Evolutionary conservation across 2,888 invertebrate genomes (phyloP).

Genomic region (Drosophila trichaetosa): DNA sequence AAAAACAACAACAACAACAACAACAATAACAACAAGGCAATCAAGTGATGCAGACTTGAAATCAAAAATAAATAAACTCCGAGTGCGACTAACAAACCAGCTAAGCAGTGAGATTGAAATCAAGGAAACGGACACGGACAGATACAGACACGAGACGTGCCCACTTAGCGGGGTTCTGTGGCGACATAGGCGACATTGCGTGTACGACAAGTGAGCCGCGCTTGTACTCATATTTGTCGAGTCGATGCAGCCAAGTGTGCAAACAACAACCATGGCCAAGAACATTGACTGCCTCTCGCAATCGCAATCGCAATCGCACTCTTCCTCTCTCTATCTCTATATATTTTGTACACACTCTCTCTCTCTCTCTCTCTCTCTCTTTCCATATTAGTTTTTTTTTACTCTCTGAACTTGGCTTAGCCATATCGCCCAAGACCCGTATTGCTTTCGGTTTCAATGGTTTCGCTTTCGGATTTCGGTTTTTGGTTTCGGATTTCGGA

Average conservation of each 20-base stretch:
- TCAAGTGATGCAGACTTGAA: slow-evolving; percentile 59
- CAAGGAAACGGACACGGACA: slow-evolving; percentile 68
- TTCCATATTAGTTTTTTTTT: neutral
- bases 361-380: neutral
- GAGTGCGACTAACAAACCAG: slow-evolving; percentile 33
- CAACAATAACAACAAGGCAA: slow-evolving; percentile 53
- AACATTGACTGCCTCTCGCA: slow-evolving; percentile 52
- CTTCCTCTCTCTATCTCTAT: slow-evolving; percentile 4
- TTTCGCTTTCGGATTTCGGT: slow-evolving; percentile 35
- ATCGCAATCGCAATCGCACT: neutral
- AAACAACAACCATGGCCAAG: slow-evolving; percentile 78
- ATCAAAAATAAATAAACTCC: slow-evolving; percentile 19
- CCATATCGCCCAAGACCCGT: slow-evolving; percentile 26
- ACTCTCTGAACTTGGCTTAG: slow-evolving; percentile 71
- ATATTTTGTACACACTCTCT: neutral
- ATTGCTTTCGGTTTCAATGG: slow-evolving; percentile 40
- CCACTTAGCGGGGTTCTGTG: slow-evolving; percentile 57
- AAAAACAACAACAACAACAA: slow-evolving; percentile 7
- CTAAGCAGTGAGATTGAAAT: slow-evolving; percentile 61
- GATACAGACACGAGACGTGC: slow-evolving; percentile 38
- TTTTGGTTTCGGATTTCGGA: slow-evolving; percentile 35
- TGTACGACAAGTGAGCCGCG: slow-evolving; percentile 67
- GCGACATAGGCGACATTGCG: slow-evolving; percentile 70
- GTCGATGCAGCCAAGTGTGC: slow-evolving; percentile 68
- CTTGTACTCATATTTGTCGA: slow-evolving; percentile 6